A percentile compares a stretch with the other conserved stretches of the same genome.
Conservation (phyloP, 2,797 vertebrate genomes). For the Bucorvus abyssinicus region DNA sequence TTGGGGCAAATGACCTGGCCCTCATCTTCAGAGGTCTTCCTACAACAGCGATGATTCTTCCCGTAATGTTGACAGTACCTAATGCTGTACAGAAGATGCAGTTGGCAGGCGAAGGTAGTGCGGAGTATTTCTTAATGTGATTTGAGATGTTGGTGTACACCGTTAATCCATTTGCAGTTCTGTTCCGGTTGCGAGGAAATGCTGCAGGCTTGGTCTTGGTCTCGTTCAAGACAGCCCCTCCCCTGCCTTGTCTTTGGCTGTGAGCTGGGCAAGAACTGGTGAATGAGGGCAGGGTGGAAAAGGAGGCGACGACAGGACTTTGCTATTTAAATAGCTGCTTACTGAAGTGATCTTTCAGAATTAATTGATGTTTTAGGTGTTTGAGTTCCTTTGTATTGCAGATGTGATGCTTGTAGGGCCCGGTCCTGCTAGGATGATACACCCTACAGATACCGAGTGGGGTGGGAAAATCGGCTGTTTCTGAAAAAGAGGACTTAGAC, state of each 20-base stretch:
- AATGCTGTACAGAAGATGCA: neutral
- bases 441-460: neutral
- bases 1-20: neutral
- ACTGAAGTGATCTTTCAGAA: neutral
- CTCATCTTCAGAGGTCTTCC: neutral
- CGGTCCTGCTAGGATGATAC: neutral
- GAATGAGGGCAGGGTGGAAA: neutral
- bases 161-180: neutral
- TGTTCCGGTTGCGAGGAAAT: neutral
- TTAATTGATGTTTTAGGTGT: neutral
- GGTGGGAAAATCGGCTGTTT: neutral
- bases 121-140: neutral
- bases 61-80: neutral
- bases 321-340: neutral
- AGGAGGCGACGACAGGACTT: neutral
- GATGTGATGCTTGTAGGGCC: rapidly evolving
- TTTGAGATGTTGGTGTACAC: neutral
- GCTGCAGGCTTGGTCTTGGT: neutral
- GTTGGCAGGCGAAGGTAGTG: neutral
- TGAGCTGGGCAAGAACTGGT: neutral
- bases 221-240: neutral
- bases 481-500: neutral
- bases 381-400: neutral
- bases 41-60: neutral
- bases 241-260: neutral